Percentiles rank a stretch among this genome's conserved stretches.
These are phyloP conservation scores for Neodiprion pinetum DNA, from an alignment of 1,140 invertebrate species.

Conservation along the genomic window DNA sequence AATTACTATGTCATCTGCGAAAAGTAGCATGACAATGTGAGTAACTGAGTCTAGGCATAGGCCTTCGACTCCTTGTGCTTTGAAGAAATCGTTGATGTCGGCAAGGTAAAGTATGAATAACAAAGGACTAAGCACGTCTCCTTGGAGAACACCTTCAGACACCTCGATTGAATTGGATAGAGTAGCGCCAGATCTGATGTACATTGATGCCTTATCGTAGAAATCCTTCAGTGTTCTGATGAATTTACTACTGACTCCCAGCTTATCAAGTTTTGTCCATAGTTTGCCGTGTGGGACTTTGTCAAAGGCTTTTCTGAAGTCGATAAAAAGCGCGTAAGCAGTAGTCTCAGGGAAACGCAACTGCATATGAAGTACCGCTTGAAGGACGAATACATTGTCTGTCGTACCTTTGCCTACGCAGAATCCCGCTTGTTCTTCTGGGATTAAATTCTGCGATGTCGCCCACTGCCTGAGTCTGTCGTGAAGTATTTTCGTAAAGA, in stretches of 20 bases:
- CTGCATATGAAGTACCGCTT: not conserved
- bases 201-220: not conserved
- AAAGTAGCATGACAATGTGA: constrained; percentile 18
- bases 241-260: constrained; percentile 18
- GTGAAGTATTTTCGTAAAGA: not conserved
- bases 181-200: not conserved
- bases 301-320: constrained; percentile 23
- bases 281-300: constrained; percentile 12
- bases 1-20: constrained; percentile 15
- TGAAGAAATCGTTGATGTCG: constrained; percentile 22
- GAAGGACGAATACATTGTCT: not conserved
- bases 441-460: not conserved
- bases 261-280: constrained; percentile 1
- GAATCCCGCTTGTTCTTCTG: not conserved
- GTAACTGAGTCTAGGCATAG: constrained; percentile 5
- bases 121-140: constrained; percentile 16
- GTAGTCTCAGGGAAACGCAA: not conserved
- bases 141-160: constrained; percentile 15
- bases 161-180: not conserved
- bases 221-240: constrained; percentile 13
- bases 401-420: no score
- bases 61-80: not conserved
- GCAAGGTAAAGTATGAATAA: constrained; percentile 19
- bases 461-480: not conserved
- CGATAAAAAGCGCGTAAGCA: constrained; percentile 34